Percentiles rank a stretch among this genome's conserved stretches.
Conservation (phyloP, 2,888 invertebrate species). For the Oxystoma pomonae region DNA sequence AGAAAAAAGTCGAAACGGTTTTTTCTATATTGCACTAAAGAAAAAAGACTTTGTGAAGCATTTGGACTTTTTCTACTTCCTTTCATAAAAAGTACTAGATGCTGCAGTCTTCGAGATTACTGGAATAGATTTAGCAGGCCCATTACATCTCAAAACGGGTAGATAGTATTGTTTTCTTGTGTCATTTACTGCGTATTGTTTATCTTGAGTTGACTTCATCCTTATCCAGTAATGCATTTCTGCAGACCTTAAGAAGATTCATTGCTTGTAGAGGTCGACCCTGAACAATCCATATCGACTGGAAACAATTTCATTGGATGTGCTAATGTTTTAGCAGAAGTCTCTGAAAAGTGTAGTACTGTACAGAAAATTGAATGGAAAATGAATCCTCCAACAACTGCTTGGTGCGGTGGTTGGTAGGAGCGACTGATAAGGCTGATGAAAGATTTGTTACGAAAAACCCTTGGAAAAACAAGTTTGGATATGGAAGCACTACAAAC, state of each 20-base stretch:
- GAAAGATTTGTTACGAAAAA: constrained; percentile 39
- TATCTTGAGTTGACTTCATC: constrained; percentile 19
- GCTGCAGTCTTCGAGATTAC: constrained; percentile 16
- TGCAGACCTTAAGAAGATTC: constrained; percentile 13
- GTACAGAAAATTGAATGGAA: constrained; percentile 29
- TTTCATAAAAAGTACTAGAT: constrained; percentile 29
- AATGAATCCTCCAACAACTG: constrained; percentile 41
- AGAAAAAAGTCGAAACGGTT: no score
- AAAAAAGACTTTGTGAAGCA: no score
- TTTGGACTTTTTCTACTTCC: no score
- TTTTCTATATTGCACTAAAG: no score
- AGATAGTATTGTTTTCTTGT: no score
- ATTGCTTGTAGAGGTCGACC: constrained; percentile 11
- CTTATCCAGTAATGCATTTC: constrained; percentile 34
- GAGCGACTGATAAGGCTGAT: constrained; percentile 41
- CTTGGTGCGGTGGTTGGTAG: constrained; percentile 47
- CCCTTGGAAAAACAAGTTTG: constrained; percentile 34
- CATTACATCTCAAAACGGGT: no score
- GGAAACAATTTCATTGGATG: constrained; percentile 18
- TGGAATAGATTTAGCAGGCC: no score
- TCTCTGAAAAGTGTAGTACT: constrained; percentile 21
- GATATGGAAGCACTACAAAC: constrained; percentile 30
- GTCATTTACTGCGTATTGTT: constrained; percentile 21
- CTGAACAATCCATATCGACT: no score
- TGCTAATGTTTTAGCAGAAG: constrained; percentile 10